Conservation (phyloP, 1,140 invertebrate genomes). For the Pygmarrhopalites habei region DNA sequence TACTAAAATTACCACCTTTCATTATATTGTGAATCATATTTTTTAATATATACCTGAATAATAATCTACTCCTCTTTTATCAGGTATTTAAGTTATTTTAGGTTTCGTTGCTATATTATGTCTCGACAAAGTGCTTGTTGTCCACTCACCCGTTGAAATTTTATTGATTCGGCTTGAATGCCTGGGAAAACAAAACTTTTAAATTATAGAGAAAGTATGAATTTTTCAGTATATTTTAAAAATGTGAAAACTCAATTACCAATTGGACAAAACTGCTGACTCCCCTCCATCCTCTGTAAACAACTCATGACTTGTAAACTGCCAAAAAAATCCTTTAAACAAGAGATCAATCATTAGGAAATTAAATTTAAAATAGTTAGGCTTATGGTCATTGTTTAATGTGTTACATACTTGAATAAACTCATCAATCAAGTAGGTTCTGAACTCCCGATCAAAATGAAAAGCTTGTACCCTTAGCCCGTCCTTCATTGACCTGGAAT, state of each 20-base stretch:
- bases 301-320: conserved; percentile 4
- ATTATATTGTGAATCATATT: no score
- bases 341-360: background rate
- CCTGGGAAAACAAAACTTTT: conserved; percentile 13
- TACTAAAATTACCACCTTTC: no score
- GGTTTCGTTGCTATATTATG: no score
- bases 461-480: conserved; percentile 26
- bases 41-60: no score
- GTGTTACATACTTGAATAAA: conserved; percentile 21
- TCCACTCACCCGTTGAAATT: no score
- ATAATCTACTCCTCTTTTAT: no score
- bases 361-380: background rate
- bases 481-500: conserved; percentile 28
- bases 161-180: conserved; percentile 8
- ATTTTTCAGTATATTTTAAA: background rate
- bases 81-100: no score
- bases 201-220: background rate
- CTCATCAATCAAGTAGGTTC: conserved; percentile 18
- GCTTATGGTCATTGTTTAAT: background rate
- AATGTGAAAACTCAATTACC: conserved; percentile 10
- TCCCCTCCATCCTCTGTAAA: background rate
- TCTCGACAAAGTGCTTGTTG: no score
- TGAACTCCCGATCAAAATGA: conserved; percentile 22
- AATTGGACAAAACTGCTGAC: conserved; percentile 10
- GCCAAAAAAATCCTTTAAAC: conserved; percentile 19